Base-by-base conservation (phyloP, 35 echinoderm and acorn worm genomes). In the Heliocidaris tuberculata region DNA sequence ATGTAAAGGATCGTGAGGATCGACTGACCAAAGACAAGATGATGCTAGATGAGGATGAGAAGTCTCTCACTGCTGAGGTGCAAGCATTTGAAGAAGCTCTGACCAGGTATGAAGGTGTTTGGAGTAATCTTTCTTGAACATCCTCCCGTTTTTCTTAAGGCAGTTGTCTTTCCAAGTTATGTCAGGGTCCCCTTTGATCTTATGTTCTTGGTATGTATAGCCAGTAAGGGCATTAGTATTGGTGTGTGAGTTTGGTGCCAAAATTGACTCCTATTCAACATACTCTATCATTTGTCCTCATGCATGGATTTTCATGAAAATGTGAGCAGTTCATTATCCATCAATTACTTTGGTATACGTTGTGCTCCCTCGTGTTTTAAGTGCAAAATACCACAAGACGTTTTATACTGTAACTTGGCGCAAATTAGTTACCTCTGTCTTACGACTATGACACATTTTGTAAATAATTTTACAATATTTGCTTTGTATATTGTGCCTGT, bases 21-120 rank as follows among this genome's bases (percentile, higher is more conserved):
- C 17, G 91, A 59, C 91, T 93, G 91, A 93, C n/a, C 30, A 48
- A 93, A 31, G 91, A 93, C 4, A 93, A 59, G n/a, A 13, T 30
- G 29, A 6, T 13, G 21, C 91, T 93, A 31, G 91, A 93, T 48
- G 48, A 59, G 15, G 13, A 93, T 30, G 91, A 30, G 50, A 49
- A 50, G 91, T 6, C 50, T 52, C 91, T 93, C 0, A 59, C 9
- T 49, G 91, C 31, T 32, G 24, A 93, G 50, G 11, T 59, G 47
- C 48, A 30, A 30, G 31, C 29, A 59, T 93, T 93, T 59, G 91
- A 93, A 27, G 50, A 49, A 49, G 48, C 47, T 32, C n/a, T 93
- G 13, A 48, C 91, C 31, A 49, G 91, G 91, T 93, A 59, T 13
- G 86, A 3, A 86, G 85, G 50, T 52, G 12, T 52, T 10, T 52